phyloP scores from a whole-genome alignment of 2,888 invertebrate species.

The Chloroclystis v-ata region DNA sequence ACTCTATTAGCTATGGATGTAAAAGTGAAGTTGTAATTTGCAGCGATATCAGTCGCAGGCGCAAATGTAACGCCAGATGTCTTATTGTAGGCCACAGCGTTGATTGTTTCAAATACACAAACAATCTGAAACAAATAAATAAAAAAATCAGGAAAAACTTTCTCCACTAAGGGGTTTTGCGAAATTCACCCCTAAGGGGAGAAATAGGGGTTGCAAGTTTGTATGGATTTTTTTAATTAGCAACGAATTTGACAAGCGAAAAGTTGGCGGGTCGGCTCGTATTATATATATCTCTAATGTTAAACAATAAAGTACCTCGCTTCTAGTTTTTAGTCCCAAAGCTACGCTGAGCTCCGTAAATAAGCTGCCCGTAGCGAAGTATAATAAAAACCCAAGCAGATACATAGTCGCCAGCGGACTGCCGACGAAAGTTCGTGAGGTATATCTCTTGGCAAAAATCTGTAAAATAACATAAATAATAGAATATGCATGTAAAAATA shows the following conservation, averaged over 20 bases:
- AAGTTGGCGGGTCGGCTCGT: too few relatives aligned
- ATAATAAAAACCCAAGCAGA: not conserved
- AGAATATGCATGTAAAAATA: not conserved
- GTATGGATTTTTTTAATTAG: too few relatives aligned
- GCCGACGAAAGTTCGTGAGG: not conserved
- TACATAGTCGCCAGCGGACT: not conserved
- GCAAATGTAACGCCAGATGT: not conserved
- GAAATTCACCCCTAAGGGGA: too few relatives aligned
- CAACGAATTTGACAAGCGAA: too few relatives aligned
- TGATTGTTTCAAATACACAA: not conserved
- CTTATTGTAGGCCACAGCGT: not conserved
- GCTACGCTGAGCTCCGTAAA: not conserved
- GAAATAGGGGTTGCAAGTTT: too few relatives aligned
- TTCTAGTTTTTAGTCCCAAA: not conserved
- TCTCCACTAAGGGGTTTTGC: too few relatives aligned
- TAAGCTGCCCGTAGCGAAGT: not conserved
- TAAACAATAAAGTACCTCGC: too few relatives aligned
- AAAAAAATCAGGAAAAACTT: not conserved
- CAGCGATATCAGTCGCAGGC: not conserved
- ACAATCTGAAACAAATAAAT: not conserved
- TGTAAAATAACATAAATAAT: not conserved
- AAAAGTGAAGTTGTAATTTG: not conserved
- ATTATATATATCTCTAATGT: too few relatives aligned
- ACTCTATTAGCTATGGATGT: not conserved
- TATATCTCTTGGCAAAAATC: not conserved